A percentile compares a stretch with the other conserved stretches of the same genome.
Conservation (phyloP, 92 coral and sea anemone species). For the Paragorgia papillata region DNA sequence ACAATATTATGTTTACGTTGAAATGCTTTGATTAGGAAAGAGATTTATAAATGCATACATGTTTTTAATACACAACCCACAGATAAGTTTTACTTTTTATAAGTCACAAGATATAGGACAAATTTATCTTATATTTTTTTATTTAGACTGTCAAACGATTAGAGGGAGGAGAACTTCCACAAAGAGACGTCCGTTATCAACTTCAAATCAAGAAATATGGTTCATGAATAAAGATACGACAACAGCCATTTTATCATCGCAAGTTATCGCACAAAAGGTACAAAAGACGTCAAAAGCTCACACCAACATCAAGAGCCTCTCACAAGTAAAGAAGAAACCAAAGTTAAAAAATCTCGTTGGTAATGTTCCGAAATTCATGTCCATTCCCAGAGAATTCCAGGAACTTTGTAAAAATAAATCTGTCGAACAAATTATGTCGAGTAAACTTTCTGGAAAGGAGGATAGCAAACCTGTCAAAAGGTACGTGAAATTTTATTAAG, state of each 20-base stretch:
- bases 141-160: neutral
- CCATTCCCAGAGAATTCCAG: constrained; percentile 11
- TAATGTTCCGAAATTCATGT: constrained; percentile 27
- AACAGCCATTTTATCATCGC: constrained; percentile 18
- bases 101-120: neutral
- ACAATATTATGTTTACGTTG: too few relatives aligned
- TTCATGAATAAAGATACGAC: constrained; percentile 27
- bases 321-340: neutral
- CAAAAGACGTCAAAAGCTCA: neutral
- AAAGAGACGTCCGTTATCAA: constrained; percentile 10
- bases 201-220: constrained; percentile 15
- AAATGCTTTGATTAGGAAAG: too few relatives aligned
- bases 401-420: constrained; percentile 25
- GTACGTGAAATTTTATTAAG: neutral
- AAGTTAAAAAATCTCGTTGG: neutral
- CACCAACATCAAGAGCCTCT: neutral
- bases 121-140: neutral
- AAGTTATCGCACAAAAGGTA: constrained; percentile 17
- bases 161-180: neutral
- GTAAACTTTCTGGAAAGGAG: neutral
- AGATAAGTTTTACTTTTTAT: too few relatives aligned
- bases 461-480: neutral
- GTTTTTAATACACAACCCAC: too few relatives aligned
- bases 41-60: too few relatives aligned
- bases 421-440: neutral